These are phyloP conservation scores for Drosophila virilis DNA, from an alignment of 1,140 invertebrate species.

Conservation along the genomic window DNA sequence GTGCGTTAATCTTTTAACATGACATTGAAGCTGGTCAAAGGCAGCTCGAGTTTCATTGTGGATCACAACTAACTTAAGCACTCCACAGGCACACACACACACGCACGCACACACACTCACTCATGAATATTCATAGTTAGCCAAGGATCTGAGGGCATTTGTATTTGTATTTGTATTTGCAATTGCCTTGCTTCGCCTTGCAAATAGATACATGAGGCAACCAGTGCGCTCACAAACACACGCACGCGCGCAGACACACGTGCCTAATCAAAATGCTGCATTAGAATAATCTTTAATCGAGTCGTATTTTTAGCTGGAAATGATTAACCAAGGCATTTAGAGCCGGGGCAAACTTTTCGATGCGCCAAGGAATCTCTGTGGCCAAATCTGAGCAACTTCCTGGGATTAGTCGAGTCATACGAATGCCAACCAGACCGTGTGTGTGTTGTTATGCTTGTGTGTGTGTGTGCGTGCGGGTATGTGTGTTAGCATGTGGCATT, in stretches of 20 bases:
- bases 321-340: constrained; percentile 38
- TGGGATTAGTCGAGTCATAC: constrained; percentile 68
- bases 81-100: constrained; percentile 28
- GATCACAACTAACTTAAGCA: constrained; percentile 65
- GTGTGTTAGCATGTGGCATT: constrained; percentile 50
- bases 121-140: constrained; percentile 77
- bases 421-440: constrained; percentile 48
- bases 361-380: constrained; percentile 68
- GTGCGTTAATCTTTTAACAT: constrained; percentile 67
- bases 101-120: constrained; percentile 23
- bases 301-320: constrained; percentile 62
- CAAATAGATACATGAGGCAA: constrained; percentile 48
- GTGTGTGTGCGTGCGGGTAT: constrained; percentile 29
- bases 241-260: constrained; percentile 51
- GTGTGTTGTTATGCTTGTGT: constrained; percentile 10
- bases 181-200: constrained; percentile 65
- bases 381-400: constrained; percentile 67
- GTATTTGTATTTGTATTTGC: constrained; percentile 62
- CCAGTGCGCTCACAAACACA: not conserved
- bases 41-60: constrained; percentile 15
- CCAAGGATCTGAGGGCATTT: constrained; percentile 27
- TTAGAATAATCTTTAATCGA: constrained; percentile 69
- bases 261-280: constrained; percentile 77
- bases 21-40: constrained; percentile 28
- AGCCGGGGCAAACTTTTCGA: constrained; percentile 46